phyloP scores from a whole-genome alignment of 2,888 invertebrate species.

The Andrena camellia region DNA sequence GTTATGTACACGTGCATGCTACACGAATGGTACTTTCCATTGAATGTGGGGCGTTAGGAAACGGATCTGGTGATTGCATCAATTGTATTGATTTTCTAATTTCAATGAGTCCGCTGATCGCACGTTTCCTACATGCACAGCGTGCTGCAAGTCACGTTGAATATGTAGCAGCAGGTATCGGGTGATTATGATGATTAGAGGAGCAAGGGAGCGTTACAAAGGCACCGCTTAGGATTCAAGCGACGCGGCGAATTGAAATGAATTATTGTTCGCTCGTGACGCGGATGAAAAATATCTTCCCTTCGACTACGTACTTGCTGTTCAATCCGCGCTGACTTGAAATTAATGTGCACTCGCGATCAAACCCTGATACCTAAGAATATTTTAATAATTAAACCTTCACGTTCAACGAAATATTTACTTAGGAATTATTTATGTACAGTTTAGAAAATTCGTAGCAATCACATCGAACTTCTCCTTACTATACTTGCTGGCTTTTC shows the following conservation, averaged over 20 bases:
- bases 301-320: not conserved
- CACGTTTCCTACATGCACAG: conserved; percentile 21
- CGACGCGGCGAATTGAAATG: conserved; percentile 8
- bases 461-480: too few relatives aligned
- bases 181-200: conserved; percentile 29
- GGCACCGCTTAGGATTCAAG: conserved; percentile 25
- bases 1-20: conserved; percentile 26
- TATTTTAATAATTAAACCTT: too few relatives aligned
- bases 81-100: conserved; percentile 70
- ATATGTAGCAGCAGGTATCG: conserved; percentile 32
- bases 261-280: conserved; percentile 1
- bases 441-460: too few relatives aligned
- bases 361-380: too few relatives aligned
- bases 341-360: too few relatives aligned
- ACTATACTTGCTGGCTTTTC: too few relatives aligned
- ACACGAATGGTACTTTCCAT: conserved; percentile 24
- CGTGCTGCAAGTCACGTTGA: conserved; percentile 32
- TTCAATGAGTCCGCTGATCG: conserved; percentile 52
- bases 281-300: conserved; percentile 2
- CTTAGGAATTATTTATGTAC: too few relatives aligned
- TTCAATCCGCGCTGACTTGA: too few relatives aligned
- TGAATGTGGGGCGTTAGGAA: not conserved
- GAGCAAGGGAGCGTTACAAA: conserved; percentile 30
- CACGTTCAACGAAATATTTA: too few relatives aligned
- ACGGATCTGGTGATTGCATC: conserved; percentile 40